phyloP scores from a whole-genome alignment of 2,113 vertebrate species.

The Pygoscelis antarcticus region DNA sequence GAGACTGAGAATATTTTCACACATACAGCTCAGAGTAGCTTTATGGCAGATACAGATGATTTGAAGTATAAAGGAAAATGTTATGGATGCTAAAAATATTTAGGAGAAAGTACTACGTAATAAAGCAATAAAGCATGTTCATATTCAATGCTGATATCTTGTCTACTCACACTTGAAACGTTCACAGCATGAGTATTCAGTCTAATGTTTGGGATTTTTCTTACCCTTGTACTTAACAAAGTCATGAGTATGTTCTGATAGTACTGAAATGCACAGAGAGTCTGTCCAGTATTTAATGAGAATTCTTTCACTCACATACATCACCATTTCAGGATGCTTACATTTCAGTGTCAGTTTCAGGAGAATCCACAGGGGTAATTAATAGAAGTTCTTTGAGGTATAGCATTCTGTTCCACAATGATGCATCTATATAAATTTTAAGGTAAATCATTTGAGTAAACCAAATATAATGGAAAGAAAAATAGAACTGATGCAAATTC shows the following conservation, averaged over 20 bases:
- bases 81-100: neutral
- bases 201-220: neutral
- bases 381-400: neutral
- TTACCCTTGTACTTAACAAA: neutral
- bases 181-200: neutral
- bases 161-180: neutral
- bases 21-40: neutral
- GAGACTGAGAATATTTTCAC: neutral
- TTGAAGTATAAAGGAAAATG: neutral
- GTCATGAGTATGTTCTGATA: neutral
- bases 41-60: neutral
- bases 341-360: neutral
- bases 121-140: neutral
- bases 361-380: neutral
- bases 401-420: neutral
- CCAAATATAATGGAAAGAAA: neutral
- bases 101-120: neutral
- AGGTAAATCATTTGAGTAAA: neutral
- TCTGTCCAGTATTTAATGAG: neutral
- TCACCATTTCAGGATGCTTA: neutral
- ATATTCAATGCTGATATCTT: neutral
- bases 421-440: neutral
- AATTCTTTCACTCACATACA: neutral
- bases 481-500: neutral
- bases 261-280: neutral